Conservation (phyloP, 2,797 vertebrate species). For the Spizella passerina region DNA sequence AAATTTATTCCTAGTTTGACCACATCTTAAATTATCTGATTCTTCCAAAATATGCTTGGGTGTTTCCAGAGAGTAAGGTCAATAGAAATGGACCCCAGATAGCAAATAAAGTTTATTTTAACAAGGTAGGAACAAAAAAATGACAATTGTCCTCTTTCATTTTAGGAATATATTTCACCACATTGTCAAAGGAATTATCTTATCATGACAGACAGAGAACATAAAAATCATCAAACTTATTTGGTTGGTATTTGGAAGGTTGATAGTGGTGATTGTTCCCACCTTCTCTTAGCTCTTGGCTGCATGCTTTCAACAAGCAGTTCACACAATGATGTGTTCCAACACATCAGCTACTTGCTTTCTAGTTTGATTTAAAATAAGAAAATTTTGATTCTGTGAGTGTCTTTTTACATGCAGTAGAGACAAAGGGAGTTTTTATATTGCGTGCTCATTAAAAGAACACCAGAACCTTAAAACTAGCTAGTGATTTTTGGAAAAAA, state of each 20-base stretch:
- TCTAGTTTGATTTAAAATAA: neutral
- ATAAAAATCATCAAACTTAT: neutral
- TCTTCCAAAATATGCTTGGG: neutral
- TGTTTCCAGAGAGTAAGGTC: neutral
- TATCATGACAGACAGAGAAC: neutral
- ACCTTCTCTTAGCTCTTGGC: neutral
- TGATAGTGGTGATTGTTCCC: neutral
- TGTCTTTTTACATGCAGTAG: neutral
- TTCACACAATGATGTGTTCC: neutral
- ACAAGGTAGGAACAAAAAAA: neutral
- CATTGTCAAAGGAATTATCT: conserved; percentile 1
- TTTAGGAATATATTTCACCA: neutral
- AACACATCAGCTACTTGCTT: neutral
- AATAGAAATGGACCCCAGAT: neutral
- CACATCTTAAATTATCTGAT: neutral
- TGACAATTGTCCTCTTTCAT: neutral
- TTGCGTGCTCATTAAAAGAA: neutral
- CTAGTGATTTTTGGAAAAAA: neutral
- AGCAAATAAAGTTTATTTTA: neutral
- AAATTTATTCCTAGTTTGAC: neutral
- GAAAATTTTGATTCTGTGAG: neutral
- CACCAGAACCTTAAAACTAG: neutral
- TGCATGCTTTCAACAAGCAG: neutral
- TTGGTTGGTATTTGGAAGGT: neutral
- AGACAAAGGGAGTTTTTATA: neutral